phyloP scores from a whole-genome alignment of 2,797 vertebrate species.

The Uromys caudimaculatus region DNA sequence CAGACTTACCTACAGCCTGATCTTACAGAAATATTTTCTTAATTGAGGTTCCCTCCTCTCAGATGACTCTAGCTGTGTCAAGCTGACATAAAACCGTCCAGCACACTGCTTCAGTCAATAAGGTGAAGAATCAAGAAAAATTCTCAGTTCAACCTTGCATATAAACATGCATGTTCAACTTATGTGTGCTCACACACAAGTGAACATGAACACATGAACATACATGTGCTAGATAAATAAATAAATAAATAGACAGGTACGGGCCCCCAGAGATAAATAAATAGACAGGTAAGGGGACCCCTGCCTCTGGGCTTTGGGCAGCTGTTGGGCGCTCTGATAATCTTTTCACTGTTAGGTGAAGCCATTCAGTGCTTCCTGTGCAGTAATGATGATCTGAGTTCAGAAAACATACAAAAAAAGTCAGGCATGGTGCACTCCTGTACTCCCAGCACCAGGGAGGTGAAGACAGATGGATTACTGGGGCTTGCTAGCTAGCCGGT shows the following conservation, averaged over 20 bases:
- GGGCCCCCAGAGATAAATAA: too few species aligned
- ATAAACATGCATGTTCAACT: neutral
- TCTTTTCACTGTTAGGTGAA: neutral
- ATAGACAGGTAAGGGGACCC: neutral
- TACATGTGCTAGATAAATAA: neutral
- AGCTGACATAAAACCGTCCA: neutral
- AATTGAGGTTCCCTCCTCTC: neutral
- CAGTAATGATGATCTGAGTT: neutral
- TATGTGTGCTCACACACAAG: neutral
- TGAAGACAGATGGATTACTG: neutral
- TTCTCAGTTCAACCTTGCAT: neutral
- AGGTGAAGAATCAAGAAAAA: neutral
- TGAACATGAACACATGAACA: neutral
- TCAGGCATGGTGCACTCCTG: neutral
- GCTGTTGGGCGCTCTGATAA: neutral
- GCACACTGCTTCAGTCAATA: neutral
- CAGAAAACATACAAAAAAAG: too few species aligned
- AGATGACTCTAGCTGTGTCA: neutral
- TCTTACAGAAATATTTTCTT: neutral
- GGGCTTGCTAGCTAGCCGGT: neutral
- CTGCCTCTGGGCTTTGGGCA: neutral
- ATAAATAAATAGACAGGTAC: too few species aligned
- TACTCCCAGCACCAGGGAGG: too few species aligned
- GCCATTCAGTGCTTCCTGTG: neutral
- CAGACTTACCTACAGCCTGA: neutral